Evolutionary conservation across 2,113 vertebrate species (phyloP), one percentile per base, ranked within the genome.

Genomic region (Limnothrissa miodon): DNA sequence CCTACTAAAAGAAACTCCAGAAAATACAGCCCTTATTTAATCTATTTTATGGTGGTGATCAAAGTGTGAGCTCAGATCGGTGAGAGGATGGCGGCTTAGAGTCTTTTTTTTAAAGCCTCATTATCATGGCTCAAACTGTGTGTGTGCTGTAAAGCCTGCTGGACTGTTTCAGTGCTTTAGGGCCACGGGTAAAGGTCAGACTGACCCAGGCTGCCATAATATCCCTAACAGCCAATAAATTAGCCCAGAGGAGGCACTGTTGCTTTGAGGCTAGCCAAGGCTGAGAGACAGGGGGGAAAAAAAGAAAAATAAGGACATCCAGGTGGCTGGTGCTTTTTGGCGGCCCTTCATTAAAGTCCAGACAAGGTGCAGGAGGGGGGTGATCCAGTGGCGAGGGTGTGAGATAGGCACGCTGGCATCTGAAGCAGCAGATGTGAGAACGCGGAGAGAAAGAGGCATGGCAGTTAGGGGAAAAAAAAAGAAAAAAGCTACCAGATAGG

Each of bases 91-190:
- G 59, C 78, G 66, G 51, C 39, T 78, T 78, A 82, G n/a, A 51
- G 42, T 29, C 7, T 19, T 5, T 74, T 82, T 87, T 84, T 79
- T 81, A 86, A 86, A 82, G 51, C 70, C 84, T 89, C 78, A 86
- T 89, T 90, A 88, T 81, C 78, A 80, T 23, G 11, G 39, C 80
- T 84, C 19, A 83, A 81, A 85, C 84, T 74, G 86, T 33, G 78
- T 21, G 53, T 9, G 33, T 44, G 51, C 79, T 44, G n/a, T 82
- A 21, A 59, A 84, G 83, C 6, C 59, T 17, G 79, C 25, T 56
- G 11, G 29, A 80, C 80, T 85, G 62, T 83, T 83, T 83, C 74
- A 78, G 56, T 70, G 79, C 45, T 83, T 45, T 45, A 74, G 51
- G 85, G 45, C 62, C 53, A 33, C 13, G 78, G 82, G 81, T 78